A percentile compares a stretch with the other conserved stretches of the same genome.
Conservation (phyloP, 2,888 invertebrate species). For the Cepaea hortensis region DNA sequence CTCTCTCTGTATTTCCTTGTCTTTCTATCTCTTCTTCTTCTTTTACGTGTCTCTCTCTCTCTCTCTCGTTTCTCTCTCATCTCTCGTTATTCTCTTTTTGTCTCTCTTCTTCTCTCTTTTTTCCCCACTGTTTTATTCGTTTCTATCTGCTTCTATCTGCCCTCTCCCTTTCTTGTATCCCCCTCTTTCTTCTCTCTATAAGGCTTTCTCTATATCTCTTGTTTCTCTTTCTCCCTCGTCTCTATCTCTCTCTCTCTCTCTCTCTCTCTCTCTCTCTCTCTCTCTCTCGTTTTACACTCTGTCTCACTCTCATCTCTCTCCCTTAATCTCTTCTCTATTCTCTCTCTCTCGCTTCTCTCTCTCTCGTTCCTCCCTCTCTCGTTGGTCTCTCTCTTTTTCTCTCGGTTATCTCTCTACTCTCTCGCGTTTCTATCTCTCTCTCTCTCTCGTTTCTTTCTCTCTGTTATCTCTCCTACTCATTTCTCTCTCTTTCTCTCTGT, state of each 20-base stretch:
- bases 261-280: neutral
- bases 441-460: neutral
- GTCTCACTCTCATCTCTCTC: neutral
- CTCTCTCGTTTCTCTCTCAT: no score
- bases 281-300: neutral
- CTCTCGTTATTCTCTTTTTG: neutral
- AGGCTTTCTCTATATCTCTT: neutral
- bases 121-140: conserved; percentile 22
- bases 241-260: neutral
- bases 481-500: neutral
- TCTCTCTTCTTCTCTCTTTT: neutral
- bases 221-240: neutral
- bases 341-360: neutral
- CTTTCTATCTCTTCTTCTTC: no score
- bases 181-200: neutral
- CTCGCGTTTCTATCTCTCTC: no score
- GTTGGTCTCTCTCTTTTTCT: neutral
- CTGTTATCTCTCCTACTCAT: conserved; percentile 11
- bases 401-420: neutral
- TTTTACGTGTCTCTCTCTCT: no score
- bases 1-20: no score
- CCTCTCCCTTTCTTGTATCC: neutral
- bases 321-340: neutral
- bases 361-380: neutral
- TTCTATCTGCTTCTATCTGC: neutral